These are phyloP conservation scores for Phylloscopus trochilus DNA, from an alignment of 2,113 vertebrate species.

Conservation along the genomic window DNA sequence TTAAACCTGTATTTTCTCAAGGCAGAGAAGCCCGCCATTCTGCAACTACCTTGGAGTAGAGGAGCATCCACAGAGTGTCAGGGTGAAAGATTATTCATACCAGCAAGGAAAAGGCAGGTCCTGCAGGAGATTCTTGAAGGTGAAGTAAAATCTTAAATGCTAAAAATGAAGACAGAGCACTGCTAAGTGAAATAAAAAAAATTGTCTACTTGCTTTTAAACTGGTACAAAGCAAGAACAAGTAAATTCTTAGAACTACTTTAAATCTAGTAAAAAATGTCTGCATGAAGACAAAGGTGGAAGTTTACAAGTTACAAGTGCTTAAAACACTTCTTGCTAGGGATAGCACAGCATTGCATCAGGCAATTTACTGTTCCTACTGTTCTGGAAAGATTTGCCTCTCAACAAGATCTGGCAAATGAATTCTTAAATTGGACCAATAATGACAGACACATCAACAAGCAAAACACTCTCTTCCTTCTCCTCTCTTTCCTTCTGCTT, in stretches of 20 bases:
- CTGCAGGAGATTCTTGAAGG: neutral
- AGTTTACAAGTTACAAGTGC: neutral
- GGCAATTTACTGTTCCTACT: neutral
- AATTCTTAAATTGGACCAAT: neutral
- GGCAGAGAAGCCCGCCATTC: neutral
- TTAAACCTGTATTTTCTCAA: neutral
- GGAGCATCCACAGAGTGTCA: neutral
- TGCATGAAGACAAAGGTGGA: neutral
- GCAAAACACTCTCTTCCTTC: neutral
- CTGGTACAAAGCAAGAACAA: neutral
- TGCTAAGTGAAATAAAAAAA: neutral
- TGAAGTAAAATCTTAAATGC: neutral
- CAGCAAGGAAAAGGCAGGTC: neutral
- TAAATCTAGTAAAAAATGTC: neutral
- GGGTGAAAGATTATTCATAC: neutral
- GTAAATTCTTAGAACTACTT: neutral
- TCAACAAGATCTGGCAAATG: neutral
- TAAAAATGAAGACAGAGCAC: neutral
- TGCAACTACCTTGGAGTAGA: neutral
- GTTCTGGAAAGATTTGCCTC: neutral
- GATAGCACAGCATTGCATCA: neutral
- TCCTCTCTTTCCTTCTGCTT: neutral
- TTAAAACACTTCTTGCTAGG: neutral
- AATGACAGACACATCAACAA: neutral
- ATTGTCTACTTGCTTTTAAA: neutral